Evolutionary conservation across 1,140 invertebrate species (phyloP), one percentile per base, ranked within the genome.

Genomic region (Apis dorsata): DNA sequence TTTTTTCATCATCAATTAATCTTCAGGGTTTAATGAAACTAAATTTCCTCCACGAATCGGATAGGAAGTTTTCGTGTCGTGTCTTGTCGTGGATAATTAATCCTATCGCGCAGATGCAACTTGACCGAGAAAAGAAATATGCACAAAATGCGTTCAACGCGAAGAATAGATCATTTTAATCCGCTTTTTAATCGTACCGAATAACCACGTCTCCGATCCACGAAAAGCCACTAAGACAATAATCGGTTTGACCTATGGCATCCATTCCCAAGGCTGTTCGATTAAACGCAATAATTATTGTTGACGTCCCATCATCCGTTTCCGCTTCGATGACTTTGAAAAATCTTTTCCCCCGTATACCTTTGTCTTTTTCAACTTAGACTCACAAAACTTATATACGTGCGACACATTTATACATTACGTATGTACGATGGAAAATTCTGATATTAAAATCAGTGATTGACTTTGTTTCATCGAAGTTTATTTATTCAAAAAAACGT

Each of bases 121-220:
- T 44, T 44, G 21, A 1, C 9, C 70, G 78, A 86, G 55, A 75
- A 72, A 78, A 78, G 63, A 63, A 59, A 86, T 77, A 86, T 62
- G 12, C 12, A 55, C 28, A 34, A 24, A 49, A 62, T 53, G 65
- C 74, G 7, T 82, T 75, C 2, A 66, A 71, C 63, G 5, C 63
- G 5, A 44, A 44, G 4, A 44, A n/a, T 28, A n/a, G 24, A 65
- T 69, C 69, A 13, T 63, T n/a, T 73, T 86, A 63, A 87, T 77
- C 79, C 57, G 44, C 7, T 80, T 86, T 86, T 17, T 7, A 44
- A 44, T 44, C 34, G 34, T 44, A 4, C 3, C 34, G 34, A 34
- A 2, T 34, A 34, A 34, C 34, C 34, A 44, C 34, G 49, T 24
- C 77, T 70, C 19, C 28, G 65, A 62, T 65, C 44, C 24, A 2